Percentiles rank a stretch among this genome's conserved stretches.
Conservation (phyloP, 2,797 vertebrate species). For the Sebastes vulpes region DNA sequence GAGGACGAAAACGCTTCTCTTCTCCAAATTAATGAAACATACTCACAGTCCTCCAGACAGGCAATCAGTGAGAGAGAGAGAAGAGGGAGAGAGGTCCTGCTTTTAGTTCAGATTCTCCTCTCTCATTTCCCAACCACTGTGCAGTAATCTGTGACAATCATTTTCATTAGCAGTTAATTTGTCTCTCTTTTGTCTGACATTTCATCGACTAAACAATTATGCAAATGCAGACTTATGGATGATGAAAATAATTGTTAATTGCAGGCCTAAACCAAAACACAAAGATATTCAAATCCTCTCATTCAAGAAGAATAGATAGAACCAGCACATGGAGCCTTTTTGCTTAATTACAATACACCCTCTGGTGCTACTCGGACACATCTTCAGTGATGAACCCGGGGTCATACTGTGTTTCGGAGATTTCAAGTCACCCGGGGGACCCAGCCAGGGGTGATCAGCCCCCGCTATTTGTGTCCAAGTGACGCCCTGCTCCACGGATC, state of each 20-base stretch:
- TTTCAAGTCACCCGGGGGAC: not conserved
- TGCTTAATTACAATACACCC: not conserved
- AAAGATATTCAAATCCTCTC: not conserved
- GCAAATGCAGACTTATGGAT: not conserved
- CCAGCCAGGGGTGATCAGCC: not conserved
- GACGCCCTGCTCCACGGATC: too few relatives aligned
- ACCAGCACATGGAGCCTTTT: not conserved
- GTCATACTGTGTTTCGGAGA: not conserved
- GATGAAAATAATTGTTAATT: not conserved
- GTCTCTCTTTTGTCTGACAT: not conserved
- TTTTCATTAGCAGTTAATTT: not conserved
- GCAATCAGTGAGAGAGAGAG: not conserved
- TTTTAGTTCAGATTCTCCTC: not conserved
- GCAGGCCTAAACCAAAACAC: not conserved
- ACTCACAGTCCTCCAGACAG: not conserved
- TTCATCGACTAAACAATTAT: not conserved
- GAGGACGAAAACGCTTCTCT: slow-evolving; percentile 10
- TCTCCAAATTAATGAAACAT: slow-evolving; percentile 8
- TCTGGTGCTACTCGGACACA: not conserved
- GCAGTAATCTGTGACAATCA: not conserved
- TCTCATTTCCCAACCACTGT: not conserved
- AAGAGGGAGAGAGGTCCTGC: not conserved
- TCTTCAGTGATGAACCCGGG: not conserved
- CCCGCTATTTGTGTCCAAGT: not conserved
- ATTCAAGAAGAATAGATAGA: not conserved